A percentile compares a stretch with the other conserved stretches of the same genome.
Conservation (phyloP, 2,888 invertebrate genomes). For the Ectropis crepuscularia region DNA sequence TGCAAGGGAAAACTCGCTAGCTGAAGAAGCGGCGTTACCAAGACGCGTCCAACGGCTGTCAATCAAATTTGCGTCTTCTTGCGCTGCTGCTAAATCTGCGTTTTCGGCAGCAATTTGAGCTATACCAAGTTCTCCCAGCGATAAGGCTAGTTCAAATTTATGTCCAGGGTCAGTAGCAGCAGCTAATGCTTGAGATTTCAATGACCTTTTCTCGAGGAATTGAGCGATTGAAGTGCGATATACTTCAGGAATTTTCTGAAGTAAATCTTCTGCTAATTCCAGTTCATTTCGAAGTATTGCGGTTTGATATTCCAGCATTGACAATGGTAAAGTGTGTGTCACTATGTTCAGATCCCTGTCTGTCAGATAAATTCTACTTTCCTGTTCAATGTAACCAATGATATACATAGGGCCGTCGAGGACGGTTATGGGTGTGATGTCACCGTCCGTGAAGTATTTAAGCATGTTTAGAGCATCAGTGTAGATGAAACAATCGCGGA, state of each 20-base stretch:
- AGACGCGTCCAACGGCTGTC: slow-evolving; percentile 15
- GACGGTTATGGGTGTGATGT: neutral
- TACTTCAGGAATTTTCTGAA: slow-evolving; percentile 1
- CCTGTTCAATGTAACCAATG: slow-evolving; percentile 11
- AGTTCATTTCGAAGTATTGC: neutral
- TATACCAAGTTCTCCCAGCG: slow-evolving; percentile 8
- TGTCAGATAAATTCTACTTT: slow-evolving; percentile 10
- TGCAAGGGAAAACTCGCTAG: slow-evolving; percentile 2
- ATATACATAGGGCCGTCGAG: slow-evolving; percentile 9
- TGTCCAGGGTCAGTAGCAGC: slow-evolving; percentile 7
- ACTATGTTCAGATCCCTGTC: slow-evolving; percentile 17
- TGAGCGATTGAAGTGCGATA: slow-evolving; percentile 13
- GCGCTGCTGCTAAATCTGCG: neutral
- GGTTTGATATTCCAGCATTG: slow-evolving; percentile 7
- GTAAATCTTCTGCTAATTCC: slow-evolving; percentile 1
- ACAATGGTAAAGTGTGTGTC: slow-evolving; percentile 1
- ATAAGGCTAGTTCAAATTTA: slow-evolving; percentile 16
- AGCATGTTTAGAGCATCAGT: slow-evolving; percentile 1
- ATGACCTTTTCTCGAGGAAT: slow-evolving; percentile 4
- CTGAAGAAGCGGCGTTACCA: neutral
- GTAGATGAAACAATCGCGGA: slow-evolving; percentile 19
- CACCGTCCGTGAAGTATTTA: slow-evolving; percentile 11
- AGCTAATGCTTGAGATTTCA: neutral
- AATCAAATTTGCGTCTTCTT: neutral
- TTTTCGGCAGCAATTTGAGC: slow-evolving; percentile 4